Evolutionary conservation across 1,140 invertebrate species (phyloP).

Genomic region (Mamestra configurata): DNA sequence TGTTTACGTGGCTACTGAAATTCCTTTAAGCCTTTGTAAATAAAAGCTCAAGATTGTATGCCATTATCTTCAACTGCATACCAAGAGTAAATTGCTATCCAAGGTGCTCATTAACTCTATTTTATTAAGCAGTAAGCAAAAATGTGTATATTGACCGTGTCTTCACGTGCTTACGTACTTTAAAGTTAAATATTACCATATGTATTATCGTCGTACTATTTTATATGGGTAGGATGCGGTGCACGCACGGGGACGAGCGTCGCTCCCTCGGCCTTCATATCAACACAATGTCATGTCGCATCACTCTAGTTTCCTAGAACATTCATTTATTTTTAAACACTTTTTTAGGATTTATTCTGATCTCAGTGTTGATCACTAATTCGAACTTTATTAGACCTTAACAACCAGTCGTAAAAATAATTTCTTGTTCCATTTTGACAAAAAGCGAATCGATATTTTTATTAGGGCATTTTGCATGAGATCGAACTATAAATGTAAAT

Average conservation of each 20-base stretch:
- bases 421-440: constrained; percentile 2
- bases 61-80: background rate
- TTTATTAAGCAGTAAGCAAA: background rate
- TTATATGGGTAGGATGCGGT: constrained; percentile 51
- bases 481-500: constrained; percentile 29
- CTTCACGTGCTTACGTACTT: constrained; percentile 27
- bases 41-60: background rate
- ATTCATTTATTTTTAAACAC: background rate
- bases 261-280: constrained; percentile 51
- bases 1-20: background rate
- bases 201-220: constrained; percentile 7
- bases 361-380: background rate
- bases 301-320: constrained; percentile 50
- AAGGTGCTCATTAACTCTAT: background rate
- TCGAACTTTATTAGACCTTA: background rate
- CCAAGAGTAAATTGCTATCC: background rate
- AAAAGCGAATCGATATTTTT: constrained; percentile 17
- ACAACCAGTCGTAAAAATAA: background rate
- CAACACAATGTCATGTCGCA: constrained; percentile 52
- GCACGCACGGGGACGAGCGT: constrained; percentile 55
- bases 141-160: constrained; percentile 19
- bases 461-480: background rate
- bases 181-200: constrained; percentile 35
- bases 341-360: background rate
- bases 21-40: background rate